Conservation (phyloP, 2,888 invertebrate species). For the Pristionchus entomophagus region DNA sequence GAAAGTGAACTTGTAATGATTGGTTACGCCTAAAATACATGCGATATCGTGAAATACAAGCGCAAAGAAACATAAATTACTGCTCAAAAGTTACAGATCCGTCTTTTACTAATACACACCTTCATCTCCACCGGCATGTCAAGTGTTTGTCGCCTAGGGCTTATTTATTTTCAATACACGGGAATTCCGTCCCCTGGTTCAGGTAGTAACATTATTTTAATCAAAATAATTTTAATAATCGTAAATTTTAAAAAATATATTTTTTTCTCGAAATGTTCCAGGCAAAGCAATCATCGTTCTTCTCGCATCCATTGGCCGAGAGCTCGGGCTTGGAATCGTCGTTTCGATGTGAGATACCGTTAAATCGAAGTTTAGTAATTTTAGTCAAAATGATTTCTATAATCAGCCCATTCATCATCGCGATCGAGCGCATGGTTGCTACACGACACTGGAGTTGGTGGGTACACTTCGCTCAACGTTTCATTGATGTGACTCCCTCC, state of each 20-base stretch:
- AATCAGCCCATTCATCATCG: not conserved
- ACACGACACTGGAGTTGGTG: not conserved
- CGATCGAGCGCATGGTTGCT: not conserved
- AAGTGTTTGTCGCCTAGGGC: not conserved
- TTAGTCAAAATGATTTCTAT: not conserved
- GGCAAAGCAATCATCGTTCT: not conserved
- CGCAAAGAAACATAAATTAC: no score
- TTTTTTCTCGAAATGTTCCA: not conserved
- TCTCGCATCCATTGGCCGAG: conserved; percentile 3
- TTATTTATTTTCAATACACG: not conserved
- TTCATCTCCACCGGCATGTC: not conserved
- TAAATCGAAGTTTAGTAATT: not conserved
- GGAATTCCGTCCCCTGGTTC: not conserved
- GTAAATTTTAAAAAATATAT: not conserved
- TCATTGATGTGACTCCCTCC: no score
- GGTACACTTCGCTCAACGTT: no score
- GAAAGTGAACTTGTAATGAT: no score
- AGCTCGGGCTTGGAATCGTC: not conserved
- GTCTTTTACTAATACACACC: not conserved
- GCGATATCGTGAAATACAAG: no score
- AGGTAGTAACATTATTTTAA: not conserved
- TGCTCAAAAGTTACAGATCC: no score
- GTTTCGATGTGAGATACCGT: not conserved
- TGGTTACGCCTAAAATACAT: no score
- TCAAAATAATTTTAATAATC: no score